Percentiles rank a stretch among this genome's conserved stretches.
phyloP scores from a whole-genome alignment of 35 echinoderm and acorn worm genomes.

The Chiridota heheva region DNA sequence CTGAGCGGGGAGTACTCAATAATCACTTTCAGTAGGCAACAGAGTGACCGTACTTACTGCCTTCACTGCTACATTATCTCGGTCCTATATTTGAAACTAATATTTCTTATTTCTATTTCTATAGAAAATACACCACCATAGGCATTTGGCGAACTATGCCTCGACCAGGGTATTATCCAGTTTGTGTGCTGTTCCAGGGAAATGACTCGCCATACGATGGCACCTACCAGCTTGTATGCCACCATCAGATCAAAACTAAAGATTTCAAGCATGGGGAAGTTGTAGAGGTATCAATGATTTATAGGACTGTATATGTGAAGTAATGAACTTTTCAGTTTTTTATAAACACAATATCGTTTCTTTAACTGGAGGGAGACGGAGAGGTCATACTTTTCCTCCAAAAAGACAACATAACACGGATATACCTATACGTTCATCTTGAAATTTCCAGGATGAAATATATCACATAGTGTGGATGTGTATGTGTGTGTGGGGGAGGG shows the following conservation, averaged over 20 bases:
- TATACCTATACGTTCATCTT: background rate
- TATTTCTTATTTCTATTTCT: too few species aligned
- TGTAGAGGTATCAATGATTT: conserved; percentile 36
- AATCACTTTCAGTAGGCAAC: too few species aligned
- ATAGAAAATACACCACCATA: too few species aligned
- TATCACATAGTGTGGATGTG: background rate
- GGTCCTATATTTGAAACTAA: too few species aligned
- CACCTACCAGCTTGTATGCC: conserved; percentile 65
- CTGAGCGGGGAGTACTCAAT: too few species aligned
- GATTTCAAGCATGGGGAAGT: conserved; percentile 52
- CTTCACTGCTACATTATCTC: too few species aligned
- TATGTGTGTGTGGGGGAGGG: too few species aligned
- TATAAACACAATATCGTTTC: background rate
- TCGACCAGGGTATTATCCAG: conserved; percentile 58
- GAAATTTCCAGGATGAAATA: background rate
- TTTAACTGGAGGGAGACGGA: background rate
- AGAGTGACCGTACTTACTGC: too few species aligned
- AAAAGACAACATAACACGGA: background rate
- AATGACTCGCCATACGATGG: conserved; percentile 73
- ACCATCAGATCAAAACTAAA: conserved; percentile 57
- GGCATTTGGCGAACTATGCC: too few species aligned
- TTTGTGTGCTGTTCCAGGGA: conserved; percentile 77
- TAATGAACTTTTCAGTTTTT: background rate
- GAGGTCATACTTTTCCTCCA: background rate
- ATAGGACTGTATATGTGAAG: background rate